Percentiles rank a stretch among this genome's conserved stretches.
Evolutionary conservation across 2,113 vertebrate genomes (phyloP).

Genomic region (Brachyhypopomus occidentalis): DNA sequence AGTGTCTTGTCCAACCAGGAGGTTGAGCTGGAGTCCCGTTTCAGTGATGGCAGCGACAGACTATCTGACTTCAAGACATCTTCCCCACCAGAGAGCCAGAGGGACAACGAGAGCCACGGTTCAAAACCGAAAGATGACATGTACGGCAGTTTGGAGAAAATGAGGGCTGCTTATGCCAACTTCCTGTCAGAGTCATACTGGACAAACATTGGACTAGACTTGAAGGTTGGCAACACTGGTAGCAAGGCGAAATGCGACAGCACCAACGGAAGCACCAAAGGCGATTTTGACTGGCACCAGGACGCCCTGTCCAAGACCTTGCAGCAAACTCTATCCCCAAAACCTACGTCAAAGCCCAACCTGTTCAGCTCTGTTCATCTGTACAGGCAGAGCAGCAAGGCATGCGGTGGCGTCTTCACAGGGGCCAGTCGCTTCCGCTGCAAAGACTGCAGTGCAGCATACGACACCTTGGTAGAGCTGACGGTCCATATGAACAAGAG

Average conservation of each 20-base stretch:
- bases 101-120: constrained; percentile 71
- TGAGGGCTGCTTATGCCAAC: constrained; percentile 97
- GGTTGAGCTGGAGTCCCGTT: constrained; percentile 86
- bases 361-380: constrained; percentile 96
- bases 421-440: constrained; percentile 96
- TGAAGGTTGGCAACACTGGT: constrained; percentile 83
- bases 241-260: constrained; percentile 89
- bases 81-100: constrained; percentile 80
- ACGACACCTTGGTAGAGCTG: constrained; percentile 94
- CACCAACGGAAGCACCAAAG: constrained; percentile 86
- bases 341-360: constrained; percentile 87
- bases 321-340: constrained; percentile 87
- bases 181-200: constrained; percentile 98
- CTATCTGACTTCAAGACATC: constrained; percentile 88
- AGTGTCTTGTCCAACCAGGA: constrained; percentile 95
- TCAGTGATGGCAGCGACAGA: constrained; percentile 92
- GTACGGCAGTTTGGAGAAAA: constrained; percentile 92
- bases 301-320: constrained; percentile 94
- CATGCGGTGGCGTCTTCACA: constrained; percentile 88
- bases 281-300: constrained; percentile 96
- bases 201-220: constrained; percentile 90
- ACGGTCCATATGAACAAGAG: constrained; percentile 98
- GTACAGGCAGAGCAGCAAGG: constrained; percentile 90
- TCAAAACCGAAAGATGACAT: constrained; percentile 82
- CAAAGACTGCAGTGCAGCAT: constrained; percentile 94